These are phyloP conservation scores for Archilochus colubris DNA, from an alignment of 2,113 vertebrate genomes.

Conservation along the genomic window DNA sequence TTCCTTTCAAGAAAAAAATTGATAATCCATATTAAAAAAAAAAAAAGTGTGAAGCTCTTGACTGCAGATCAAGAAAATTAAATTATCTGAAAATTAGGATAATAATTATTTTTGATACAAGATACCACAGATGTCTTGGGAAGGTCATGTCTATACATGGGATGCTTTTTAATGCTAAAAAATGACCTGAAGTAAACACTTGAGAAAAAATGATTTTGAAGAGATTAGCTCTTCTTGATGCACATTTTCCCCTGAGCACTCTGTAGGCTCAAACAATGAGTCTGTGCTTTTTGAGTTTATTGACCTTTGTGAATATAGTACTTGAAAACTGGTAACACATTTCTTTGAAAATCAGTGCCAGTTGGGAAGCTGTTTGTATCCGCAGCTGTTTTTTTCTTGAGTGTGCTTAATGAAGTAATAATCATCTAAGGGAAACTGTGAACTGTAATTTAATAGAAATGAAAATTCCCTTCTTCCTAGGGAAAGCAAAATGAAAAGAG, in stretches of 20 bases:
- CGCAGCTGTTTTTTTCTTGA: not conserved
- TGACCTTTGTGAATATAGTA: not conserved
- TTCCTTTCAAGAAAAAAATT: not conserved
- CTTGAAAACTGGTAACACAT: not conserved
- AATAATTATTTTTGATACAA: not conserved
- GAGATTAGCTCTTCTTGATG: not conserved
- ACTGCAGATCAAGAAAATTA: not conserved
- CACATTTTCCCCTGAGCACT: not conserved
- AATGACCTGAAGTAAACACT: constrained; percentile 4
- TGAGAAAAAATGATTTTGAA: not conserved
- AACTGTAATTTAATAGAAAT: not conserved
- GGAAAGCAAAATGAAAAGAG: not conserved
- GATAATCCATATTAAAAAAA: not conserved
- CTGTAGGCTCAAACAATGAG: not conserved
- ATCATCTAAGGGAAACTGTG: not conserved
- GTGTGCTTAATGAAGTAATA: not conserved
- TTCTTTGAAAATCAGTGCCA: constrained; percentile 8
- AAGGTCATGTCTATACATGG: not conserved
- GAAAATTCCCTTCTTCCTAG: not conserved
- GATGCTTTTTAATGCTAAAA: not conserved
- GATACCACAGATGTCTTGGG: not conserved
- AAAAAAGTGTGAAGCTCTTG: not conserved
- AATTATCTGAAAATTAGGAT: not conserved
- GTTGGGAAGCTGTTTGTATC: not conserved
- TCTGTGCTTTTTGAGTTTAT: constrained; percentile 15